A percentile compares a stretch with the other conserved stretches of the same genome.
Evolutionary conservation across 2,113 vertebrate genomes (phyloP).

Genomic region (Nematolebias whitei): DNA sequence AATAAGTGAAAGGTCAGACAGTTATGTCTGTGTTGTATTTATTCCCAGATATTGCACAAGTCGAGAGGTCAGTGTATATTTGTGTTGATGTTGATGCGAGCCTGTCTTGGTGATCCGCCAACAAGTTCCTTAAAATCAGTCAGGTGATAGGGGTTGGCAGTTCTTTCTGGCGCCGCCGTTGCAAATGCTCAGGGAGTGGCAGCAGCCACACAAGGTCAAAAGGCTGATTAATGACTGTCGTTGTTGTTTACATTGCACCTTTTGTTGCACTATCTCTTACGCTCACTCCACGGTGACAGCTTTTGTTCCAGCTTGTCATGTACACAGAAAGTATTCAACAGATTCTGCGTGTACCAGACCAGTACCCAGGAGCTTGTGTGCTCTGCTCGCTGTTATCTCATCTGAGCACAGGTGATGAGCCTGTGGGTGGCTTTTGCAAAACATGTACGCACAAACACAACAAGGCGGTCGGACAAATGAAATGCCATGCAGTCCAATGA

Average conservation of each 20-base stretch:
- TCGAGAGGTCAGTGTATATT: conserved; percentile 43
- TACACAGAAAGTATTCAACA: conserved; percentile 38
- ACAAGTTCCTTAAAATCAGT: conserved; percentile 58
- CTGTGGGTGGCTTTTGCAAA: not conserved
- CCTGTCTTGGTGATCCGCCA: conserved; percentile 46
- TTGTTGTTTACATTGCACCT: conserved; percentile 59
- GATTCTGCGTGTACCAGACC: conserved; percentile 40
- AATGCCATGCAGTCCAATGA: not conserved
- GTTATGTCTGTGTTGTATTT: conserved; percentile 46
- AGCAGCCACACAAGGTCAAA: conserved; percentile 48
- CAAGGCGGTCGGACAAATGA: not conserved
- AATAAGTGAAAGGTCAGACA: conserved; percentile 50
- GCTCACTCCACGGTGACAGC: conserved; percentile 10
- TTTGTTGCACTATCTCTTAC: conserved; percentile 69
- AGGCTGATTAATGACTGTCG: conserved; percentile 69
- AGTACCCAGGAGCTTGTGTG: conserved; percentile 6
- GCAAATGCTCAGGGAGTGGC: conserved; percentile 54
- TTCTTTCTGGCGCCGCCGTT: conserved; percentile 51
- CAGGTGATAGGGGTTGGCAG: conserved; percentile 53
- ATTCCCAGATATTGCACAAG: conserved; percentile 55
- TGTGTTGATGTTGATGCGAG: conserved; percentile 53
- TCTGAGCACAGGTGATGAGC: conserved; percentile 10
- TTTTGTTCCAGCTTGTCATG: conserved; percentile 22
- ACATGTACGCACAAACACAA: not conserved
- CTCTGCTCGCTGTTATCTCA: conserved; percentile 31